A percentile compares a stretch with the other conserved stretches of the same genome.
Evolutionary conservation across 2,797 vertebrate species (phyloP).

Genomic region (Micrastur ruficollis): DNA sequence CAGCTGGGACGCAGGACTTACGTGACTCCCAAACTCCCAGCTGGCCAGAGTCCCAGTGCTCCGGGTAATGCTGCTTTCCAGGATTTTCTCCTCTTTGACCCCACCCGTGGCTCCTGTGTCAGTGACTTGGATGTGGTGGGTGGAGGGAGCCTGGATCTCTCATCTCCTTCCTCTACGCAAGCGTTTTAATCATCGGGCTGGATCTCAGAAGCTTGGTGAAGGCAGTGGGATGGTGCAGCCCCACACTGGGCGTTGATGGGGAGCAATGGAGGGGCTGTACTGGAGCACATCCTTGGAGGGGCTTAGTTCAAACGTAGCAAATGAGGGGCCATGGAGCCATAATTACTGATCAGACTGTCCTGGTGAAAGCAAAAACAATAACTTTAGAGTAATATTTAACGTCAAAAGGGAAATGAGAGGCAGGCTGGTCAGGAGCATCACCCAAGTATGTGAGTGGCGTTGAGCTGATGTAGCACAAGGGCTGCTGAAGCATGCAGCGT

Average conservation of each 20-base stretch:
- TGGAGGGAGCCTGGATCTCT: neutral
- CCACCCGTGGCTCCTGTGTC: neutral
- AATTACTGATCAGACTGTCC: neutral
- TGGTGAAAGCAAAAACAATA: neutral
- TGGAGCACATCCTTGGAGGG: neutral
- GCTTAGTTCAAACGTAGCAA: neutral
- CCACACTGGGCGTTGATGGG: neutral
- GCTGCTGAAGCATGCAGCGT: neutral
- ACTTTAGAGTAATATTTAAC: neutral
- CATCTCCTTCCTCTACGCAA: neutral
- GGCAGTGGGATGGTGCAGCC: neutral
- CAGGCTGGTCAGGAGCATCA: neutral
- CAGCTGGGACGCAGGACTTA: neutral
- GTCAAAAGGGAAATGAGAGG: neutral
- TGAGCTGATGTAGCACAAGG: neutral
- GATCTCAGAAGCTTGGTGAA: neutral
- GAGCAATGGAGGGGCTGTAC: neutral
- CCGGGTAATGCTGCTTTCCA: neutral
- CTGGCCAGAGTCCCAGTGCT: conserved; percentile 22
- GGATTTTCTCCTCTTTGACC: conserved; percentile 43
- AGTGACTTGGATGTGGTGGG: conserved; percentile 18
- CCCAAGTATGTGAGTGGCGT: neutral
- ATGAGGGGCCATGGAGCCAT: neutral
- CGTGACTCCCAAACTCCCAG: conserved; percentile 27
- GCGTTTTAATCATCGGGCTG: rapidly evolving